A percentile compares a stretch with the other conserved stretches of the same genome.
Evolutionary conservation across 1,140 invertebrate genomes (phyloP).

Genomic region (Tetragonula clypearis): DNA sequence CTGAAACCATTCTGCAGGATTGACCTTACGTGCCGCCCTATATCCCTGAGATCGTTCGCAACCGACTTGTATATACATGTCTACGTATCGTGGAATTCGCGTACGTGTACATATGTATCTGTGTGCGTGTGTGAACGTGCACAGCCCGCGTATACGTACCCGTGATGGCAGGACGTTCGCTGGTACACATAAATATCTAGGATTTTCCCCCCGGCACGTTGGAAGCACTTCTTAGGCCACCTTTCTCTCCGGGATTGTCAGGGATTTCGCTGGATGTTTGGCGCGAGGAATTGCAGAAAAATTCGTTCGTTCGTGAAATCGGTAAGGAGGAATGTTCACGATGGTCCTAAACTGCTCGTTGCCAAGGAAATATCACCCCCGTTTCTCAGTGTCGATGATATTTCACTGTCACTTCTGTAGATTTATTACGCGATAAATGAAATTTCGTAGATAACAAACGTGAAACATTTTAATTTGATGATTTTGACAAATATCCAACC

Average conservation of each 20-base stretch:
- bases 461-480: background rate
- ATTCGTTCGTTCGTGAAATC: conserved; percentile 43
- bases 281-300: conserved; percentile 39
- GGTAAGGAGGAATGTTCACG: background rate
- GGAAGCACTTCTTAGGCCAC: conserved; percentile 39
- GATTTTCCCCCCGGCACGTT: conserved; percentile 5
- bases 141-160: background rate
- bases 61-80: conserved; percentile 13
- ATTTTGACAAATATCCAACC: background rate
- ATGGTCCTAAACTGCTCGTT: background rate
- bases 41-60: conserved; percentile 43
- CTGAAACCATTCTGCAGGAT: conserved; percentile 69
- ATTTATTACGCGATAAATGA: background rate
- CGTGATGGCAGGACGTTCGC: conserved; percentile 8
- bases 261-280: conserved; percentile 28
- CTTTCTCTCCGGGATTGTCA: conserved; percentile 41
- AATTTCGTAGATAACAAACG: background rate
- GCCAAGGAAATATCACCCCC: background rate
- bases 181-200: conserved; percentile 53
- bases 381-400: background rate
- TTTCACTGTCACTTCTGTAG: background rate
- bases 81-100: conserved; percentile 18
- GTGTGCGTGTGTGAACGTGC: background rate
- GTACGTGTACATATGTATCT: background rate
- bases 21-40: conserved; percentile 66